Evolutionary conservation across 2,113 vertebrate genomes (phyloP).

Genomic region (Tylochromis polylepis): DNA sequence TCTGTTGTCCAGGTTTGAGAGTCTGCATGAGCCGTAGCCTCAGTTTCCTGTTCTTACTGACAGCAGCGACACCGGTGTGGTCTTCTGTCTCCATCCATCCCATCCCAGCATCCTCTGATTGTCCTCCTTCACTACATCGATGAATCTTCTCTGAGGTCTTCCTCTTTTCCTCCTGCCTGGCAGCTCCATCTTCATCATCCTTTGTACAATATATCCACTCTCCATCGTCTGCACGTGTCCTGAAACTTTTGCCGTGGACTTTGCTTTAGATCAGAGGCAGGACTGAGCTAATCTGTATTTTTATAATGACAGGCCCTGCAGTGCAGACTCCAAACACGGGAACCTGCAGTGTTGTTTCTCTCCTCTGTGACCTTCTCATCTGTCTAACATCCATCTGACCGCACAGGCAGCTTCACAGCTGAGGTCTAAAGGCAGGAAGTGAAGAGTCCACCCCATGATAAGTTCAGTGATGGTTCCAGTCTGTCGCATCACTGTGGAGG

Average conservation of each 20-base stretch:
- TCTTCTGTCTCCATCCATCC: background rate
- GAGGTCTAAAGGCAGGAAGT: background rate
- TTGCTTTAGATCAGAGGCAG: background rate
- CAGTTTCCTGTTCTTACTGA: background rate
- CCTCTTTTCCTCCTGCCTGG: no score
- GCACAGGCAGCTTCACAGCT: constrained; percentile 16
- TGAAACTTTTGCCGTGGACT: no score
- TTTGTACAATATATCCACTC: no score
- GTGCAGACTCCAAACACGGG: background rate
- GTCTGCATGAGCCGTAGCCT: background rate
- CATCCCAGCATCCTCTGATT: background rate
- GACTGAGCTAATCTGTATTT: background rate
- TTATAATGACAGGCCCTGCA: background rate
- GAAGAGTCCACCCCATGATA: background rate
- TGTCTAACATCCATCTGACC: background rate
- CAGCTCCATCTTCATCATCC: no score
- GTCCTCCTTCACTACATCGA: background rate
- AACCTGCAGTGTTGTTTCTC: background rate
- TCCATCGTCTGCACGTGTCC: no score
- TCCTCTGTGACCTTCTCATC: background rate
- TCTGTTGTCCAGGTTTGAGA: no score
- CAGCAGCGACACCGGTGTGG: background rate
- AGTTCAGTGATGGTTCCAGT: background rate
- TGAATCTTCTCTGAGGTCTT: no score
- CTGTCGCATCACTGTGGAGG: background rate